Base-by-base conservation (phyloP, 2,888 invertebrate genomes). In the Eretmocerus hayati region DNA sequence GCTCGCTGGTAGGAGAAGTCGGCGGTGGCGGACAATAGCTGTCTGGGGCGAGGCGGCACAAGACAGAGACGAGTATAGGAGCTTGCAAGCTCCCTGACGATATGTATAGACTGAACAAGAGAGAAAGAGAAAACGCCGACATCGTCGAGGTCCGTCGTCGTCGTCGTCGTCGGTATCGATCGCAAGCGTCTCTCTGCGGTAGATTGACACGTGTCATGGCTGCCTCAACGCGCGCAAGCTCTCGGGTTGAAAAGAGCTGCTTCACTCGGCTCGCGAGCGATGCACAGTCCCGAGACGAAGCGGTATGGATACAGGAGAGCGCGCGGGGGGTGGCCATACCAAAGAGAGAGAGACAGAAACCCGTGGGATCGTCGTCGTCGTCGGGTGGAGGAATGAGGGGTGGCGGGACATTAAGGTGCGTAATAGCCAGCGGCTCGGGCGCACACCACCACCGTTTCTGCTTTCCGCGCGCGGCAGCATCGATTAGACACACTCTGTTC, bases 141-240 rank as follows among this genome's bases (percentile, higher is more conserved):
- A 52, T 45, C 30, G 31, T 26, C 48, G 48, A 46, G 52, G 52
- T 53, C n/a, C n/a, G n/a, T n/a, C n/a, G n/a, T n/a, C 53, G 30
- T 8, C 30, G 30, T 30, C 48, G 50, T 53, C 53, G 15, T 22
- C 26, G 26, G 69, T 68, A 69, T 69, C 70, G 69, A 70, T 70
- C 70, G 54, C n/a, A n/a, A n/a, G n/a, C 48, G 64, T 62, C 66
- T 65, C 69, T 69, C 69, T 69, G 70, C 67, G 69, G 70, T 69
- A 70, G 70, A 71, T 70, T 70, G 70, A 71, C 69, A 70, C 70
- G 70, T 71, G 70, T 70, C 70, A 71, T 69, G 70, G 70, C 70
- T 64, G 69, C 67, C 67, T 65, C 62, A n/a, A n/a, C 57, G 53
- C 49, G 56, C 38, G 50, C 45, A 43, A 22, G 45, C 46, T 41